Conservation (phyloP, 1,140 invertebrate species). For the Idris sp. region DNA sequence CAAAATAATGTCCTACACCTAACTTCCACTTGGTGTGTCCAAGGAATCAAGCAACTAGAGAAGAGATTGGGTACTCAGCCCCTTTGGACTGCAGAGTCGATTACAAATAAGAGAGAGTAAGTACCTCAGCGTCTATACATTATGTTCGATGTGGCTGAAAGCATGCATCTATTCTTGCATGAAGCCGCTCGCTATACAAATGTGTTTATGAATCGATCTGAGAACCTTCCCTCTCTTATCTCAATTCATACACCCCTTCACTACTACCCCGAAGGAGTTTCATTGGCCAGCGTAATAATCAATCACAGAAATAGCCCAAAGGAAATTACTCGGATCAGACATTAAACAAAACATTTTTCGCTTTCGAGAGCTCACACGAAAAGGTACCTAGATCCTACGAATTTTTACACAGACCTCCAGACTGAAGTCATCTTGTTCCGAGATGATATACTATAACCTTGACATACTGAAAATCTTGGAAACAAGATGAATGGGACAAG, state of each 20-base stretch:
- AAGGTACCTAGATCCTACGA: constrained; percentile 36
- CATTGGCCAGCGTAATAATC: constrained; percentile 18
- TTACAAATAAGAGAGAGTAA: not conserved
- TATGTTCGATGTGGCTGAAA: too few species aligned
- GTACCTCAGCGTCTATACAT: too few species aligned
- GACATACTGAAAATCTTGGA: constrained; percentile 24
- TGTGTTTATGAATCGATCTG: too few species aligned
- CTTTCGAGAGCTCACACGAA: constrained; percentile 23
- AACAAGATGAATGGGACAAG: too few species aligned
- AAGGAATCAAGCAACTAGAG: constrained; percentile 3
- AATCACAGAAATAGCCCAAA: constrained; percentile 18
- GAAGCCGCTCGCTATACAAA: too few species aligned
- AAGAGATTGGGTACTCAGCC: constrained; percentile 11
- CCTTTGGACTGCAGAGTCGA: not conserved
- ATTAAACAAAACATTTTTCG: constrained; percentile 26
- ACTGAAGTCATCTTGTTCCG: constrained; percentile 19
- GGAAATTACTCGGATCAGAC: constrained; percentile 26
- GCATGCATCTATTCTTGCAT: too few species aligned
- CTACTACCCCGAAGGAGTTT: too few species aligned
- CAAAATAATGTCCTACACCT: not conserved
- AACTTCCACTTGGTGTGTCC: constrained; percentile 7
- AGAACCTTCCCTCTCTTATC: too few species aligned
- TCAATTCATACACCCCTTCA: too few species aligned
- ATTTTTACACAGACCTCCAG: constrained; percentile 21
- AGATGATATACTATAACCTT: constrained; percentile 11